Base-by-base conservation (phyloP, 2,113 vertebrate genomes). In the Crotalus helleri region DNA sequence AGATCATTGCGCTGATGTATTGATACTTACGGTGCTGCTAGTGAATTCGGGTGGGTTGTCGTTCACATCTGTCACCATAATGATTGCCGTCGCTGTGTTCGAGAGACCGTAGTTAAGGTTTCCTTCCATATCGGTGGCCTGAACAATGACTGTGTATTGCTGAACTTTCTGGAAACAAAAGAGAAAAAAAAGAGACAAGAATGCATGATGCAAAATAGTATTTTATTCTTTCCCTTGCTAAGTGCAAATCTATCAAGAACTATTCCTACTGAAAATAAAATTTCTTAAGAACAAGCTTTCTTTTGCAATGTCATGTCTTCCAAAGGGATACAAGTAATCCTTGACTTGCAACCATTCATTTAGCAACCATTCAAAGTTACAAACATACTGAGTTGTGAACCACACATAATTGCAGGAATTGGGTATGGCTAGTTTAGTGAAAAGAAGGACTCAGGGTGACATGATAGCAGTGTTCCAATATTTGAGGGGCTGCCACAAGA, bases 101-200 rank as follows among this genome's bases (percentile, higher is more conserved):
- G 99, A 99, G 92, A 99, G 98, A 61, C 99, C 99, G 0, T 99
- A 99, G 97, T 99, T 99, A 0, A 99, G 96, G 91, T 99, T 99
- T 17, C 99, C 99, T 94, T 99, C 99, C 99, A 99, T 99, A 96
- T 99, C 99, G 0, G 99, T 99, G 94, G 99, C 99, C 97, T 99
- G 99, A 89, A 99, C 96, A 11, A 99, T 99, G 95, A 99, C 98
- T 1, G 98, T 98, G 92, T 99, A 99, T 97, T 99, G 99, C 91
- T 99, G 98, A 86, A 99, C 99, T 98, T 99, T 99, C 99, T 99
- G 97, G 91, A 94, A 94, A 1, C 17, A 46, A 15, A 89, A 91
- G 61, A 21, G 55, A 74, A 87, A 85, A 53, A 53, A 96, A 53
- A 89, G 2, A 10, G 9, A 51, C 11, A 8, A 54, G 88, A 89